Base-by-base conservation (phyloP, 2,797 vertebrate genomes). In the Podarcis lilfordi region DNA sequence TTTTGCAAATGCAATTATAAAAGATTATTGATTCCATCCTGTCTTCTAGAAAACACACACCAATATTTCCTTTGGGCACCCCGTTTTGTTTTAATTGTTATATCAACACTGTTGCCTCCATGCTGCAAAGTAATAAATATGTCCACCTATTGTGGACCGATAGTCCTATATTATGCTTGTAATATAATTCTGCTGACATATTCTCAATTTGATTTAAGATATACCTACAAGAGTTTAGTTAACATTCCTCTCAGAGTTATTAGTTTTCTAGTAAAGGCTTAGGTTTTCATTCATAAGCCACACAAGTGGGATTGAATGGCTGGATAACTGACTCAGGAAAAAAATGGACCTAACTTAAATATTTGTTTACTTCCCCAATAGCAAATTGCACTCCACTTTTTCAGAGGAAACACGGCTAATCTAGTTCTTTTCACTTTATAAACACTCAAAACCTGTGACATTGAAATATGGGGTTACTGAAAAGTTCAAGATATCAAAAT, bases 51-150 rank as follows among this genome's bases (percentile, higher is more conserved):
- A 68, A 13, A 84, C 50, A 84, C 35, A 69, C 27, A 80, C 59
- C 59, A 85, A 75, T 27, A 74, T 55, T 74, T 85, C 77, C 82
- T 75, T 64, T 80, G 75, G 77, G 82, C 55, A 80, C 2, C 15
- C n/a, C 15, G 61, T 88, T 72, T 71, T 80, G 43, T 69, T 79
- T 88, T 84, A 84, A 84, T 72, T 88, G 68, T 84, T 84, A 40
- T 19, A n/a, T 71, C 75, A 88, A 71, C 40, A 84, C 2, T 88
- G 82, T 72, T 64, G 66, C 32, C 64, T 71, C 27, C 35, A n/a
- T 84, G 55, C 35, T 40, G 13, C 75, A 84, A 71, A n/a, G 45
- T 32, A 78, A 86, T 79, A 69, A 79, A 71, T 83, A 78, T 84
- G 32, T n/a, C 59, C 71, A 59, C 69, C 11, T 78, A 79, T 37